Evolutionary conservation across 2,113 vertebrate species (phyloP).

Genomic region (Serinus canaria): DNA sequence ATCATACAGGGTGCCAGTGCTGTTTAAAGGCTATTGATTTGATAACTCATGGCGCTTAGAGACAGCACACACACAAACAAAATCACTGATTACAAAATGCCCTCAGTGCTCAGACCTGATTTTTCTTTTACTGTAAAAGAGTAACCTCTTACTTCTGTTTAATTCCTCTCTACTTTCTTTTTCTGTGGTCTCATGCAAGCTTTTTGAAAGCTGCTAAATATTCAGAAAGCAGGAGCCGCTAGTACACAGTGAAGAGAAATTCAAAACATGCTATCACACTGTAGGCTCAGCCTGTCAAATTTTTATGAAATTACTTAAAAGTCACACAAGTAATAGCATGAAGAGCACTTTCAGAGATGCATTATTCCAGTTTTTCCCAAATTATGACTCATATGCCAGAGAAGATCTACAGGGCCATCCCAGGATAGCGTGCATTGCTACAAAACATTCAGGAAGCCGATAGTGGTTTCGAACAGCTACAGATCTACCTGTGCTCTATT

Average conservation of each 20-base stretch:
- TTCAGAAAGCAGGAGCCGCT: not conserved
- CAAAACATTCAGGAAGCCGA: accelerated
- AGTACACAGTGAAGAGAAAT: not conserved
- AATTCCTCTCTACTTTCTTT: not conserved
- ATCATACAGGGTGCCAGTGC: not conserved
- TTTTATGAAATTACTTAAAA: not conserved
- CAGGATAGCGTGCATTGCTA: accelerated
- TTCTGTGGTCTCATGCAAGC: not conserved
- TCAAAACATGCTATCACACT: not conserved
- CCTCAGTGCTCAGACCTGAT: not conserved
- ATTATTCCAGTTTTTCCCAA: not conserved
- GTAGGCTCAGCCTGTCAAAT: not conserved
- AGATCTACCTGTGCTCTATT: not conserved
- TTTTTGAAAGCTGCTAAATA: not conserved
- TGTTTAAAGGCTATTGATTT: not conserved
- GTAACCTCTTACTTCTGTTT: not conserved
- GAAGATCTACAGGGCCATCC: not conserved
- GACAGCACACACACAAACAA: not conserved
- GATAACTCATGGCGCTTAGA: not conserved
- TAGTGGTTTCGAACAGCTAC: accelerated
- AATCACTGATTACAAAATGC: not conserved
- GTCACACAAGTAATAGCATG: not conserved
- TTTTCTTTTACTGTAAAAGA: not conserved
- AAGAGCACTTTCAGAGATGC: not conserved
- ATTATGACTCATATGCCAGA: not conserved